phyloP scores from a whole-genome alignment of 2,888 invertebrate species.

The Julus scanicus region DNA sequence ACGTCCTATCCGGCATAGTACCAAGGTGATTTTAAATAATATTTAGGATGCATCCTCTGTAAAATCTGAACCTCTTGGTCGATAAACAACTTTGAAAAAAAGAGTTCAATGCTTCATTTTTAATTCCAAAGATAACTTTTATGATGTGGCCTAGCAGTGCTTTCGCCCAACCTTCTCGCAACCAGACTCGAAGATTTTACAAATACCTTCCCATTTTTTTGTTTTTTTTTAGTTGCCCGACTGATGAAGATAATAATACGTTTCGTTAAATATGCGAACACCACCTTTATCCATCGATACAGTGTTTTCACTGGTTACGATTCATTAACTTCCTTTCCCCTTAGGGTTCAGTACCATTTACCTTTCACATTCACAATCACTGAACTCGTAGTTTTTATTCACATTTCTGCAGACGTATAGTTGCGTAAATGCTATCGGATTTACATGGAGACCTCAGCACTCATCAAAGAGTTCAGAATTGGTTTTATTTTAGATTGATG shows the following conservation, averaged over 20 bases:
- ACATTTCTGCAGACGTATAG: too few relatives aligned
- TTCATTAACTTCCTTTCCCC: slow-evolving; percentile 52
- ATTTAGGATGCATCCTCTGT: not conserved
- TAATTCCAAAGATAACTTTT: slow-evolving; percentile 47
- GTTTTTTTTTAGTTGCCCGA: too few relatives aligned
- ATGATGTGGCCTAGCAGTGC: slow-evolving; percentile 32
- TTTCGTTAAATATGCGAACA: slow-evolving; percentile 53
- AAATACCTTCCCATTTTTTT: slow-evolving; percentile 53
- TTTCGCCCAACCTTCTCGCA: slow-evolving; percentile 39
- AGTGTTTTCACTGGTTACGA: slow-evolving; percentile 44
- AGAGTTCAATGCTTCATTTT: slow-evolving; percentile 50
- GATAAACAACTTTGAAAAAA: slow-evolving; percentile 1
- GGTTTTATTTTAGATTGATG: too few relatives aligned
- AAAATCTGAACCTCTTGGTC: slow-evolving; percentile 8
- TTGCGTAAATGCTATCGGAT: not conserved
- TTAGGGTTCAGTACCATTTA: slow-evolving; percentile 12
- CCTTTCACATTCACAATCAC: not conserved
- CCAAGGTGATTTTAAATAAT: slow-evolving; percentile 11
- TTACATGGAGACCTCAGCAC: too few relatives aligned
- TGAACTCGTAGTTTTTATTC: not conserved
- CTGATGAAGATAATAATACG: slow-evolving; percentile 54
- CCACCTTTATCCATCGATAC: slow-evolving; percentile 50
- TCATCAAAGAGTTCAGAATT: too few relatives aligned
- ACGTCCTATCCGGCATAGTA: not conserved
- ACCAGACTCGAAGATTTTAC: slow-evolving; percentile 13